phyloP scores from a whole-genome alignment of 1,140 invertebrate genomes.

The Zaprionus vittiger region DNA sequence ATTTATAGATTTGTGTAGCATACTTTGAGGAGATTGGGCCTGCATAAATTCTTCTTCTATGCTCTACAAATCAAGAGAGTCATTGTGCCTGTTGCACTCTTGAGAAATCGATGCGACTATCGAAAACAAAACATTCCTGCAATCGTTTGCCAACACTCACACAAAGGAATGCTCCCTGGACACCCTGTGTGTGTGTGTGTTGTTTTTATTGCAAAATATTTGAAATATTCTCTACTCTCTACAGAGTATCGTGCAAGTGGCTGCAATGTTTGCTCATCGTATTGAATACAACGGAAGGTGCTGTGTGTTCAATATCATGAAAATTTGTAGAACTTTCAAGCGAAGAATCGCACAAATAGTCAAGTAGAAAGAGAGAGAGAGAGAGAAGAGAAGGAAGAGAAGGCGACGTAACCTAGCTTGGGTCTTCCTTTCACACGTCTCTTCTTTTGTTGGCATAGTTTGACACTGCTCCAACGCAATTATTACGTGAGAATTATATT shows the following conservation, averaged over 20 bases:
- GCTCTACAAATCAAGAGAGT: too few relatives aligned
- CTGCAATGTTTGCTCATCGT: neutral
- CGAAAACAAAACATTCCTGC: neutral
- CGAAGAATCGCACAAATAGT: neutral
- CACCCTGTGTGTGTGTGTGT: neutral
- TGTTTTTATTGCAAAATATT: neutral
- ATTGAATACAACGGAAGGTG: neutral
- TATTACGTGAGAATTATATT: slow-evolving; percentile 83
- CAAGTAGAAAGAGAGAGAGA: neutral
- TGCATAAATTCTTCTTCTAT: too few relatives aligned
- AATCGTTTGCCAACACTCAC: neutral
- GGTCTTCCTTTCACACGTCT: slow-evolving; percentile 47
- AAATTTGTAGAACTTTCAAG: slow-evolving; percentile 19
- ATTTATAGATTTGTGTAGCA: neutral
- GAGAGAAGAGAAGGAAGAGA: neutral
- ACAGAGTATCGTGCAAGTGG: neutral
- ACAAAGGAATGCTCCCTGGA: neutral
- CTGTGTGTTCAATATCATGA: slow-evolving; percentile 22
- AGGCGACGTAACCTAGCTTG: neutral
- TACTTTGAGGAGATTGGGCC: neutral
- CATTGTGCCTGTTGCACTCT: too few relatives aligned
- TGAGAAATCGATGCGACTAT: neutral
- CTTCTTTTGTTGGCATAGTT: slow-evolving; percentile 55
- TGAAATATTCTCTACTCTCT: neutral
- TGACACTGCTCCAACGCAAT: slow-evolving; percentile 71